Percentiles rank a stretch among this genome's conserved stretches.
These are phyloP conservation scores for Pseudopipra pipra DNA, from an alignment of 2,113 vertebrate species.

Conservation along the genomic window DNA sequence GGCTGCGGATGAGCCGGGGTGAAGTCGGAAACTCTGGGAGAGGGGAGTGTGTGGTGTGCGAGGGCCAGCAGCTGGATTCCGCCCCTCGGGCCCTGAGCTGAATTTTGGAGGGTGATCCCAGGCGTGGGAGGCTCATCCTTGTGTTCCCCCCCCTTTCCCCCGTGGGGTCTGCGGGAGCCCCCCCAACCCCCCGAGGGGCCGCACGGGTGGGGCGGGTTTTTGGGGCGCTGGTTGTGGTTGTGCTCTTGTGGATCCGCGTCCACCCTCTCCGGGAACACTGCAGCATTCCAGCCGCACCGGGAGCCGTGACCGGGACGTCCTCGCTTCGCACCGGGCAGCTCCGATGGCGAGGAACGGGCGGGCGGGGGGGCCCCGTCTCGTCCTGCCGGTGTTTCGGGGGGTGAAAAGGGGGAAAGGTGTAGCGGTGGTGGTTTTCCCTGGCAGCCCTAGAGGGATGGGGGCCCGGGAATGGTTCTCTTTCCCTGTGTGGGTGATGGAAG, in stretches of 20 bases:
- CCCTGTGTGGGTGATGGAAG: not conserved
- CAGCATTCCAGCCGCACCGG: constrained; percentile 59
- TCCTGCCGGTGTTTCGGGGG: not conserved
- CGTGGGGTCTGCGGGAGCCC: not conserved
- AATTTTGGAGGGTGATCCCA: not conserved
- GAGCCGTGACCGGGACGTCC: constrained; percentile 52
- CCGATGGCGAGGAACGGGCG: accelerated
- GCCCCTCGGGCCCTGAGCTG: not conserved
- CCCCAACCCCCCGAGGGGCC: not conserved
- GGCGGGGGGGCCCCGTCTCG: not conserved
- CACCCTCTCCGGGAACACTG: constrained; percentile 60
- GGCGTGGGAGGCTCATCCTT: accelerated
- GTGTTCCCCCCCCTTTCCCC: not conserved
- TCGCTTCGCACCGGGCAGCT: not conserved
- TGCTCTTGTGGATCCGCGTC: not conserved
- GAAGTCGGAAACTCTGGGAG: not conserved
- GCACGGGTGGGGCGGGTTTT: not conserved
- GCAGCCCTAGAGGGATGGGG: not conserved
- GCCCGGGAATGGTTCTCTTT: not conserved
- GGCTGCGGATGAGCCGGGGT: constrained; percentile 13
- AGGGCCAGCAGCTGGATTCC: not conserved
- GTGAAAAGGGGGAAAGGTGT: not conserved
- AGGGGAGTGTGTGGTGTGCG: not conserved
- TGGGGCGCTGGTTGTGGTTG: not conserved
- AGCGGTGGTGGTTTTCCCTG: not conserved